Conservation (phyloP, 2,888 invertebrate species). For the Sialis lutaria region DNA sequence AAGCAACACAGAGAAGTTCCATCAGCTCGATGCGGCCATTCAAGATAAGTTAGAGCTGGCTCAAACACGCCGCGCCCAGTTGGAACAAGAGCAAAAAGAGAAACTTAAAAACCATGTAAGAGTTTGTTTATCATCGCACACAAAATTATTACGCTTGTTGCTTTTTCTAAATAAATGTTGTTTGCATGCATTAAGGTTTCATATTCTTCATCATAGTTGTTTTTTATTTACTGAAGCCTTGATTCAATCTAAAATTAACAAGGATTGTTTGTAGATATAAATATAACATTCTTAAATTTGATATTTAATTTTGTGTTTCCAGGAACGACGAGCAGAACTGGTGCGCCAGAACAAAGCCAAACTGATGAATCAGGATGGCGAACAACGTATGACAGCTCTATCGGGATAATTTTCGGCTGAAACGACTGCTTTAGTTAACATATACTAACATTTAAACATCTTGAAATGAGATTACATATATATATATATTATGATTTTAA, state of each 20-base stretch:
- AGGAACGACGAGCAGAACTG: constrained; percentile 83
- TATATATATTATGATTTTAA: background rate
- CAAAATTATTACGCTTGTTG: background rate
- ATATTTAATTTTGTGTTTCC: constrained; percentile 16
- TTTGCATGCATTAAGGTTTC: too few relatives aligned
- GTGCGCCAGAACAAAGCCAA: constrained; percentile 82
- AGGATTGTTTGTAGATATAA: too few relatives aligned
- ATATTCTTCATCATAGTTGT: background rate
- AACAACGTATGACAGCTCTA: constrained; percentile 36
- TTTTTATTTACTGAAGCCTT: background rate
- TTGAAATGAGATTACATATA: background rate
- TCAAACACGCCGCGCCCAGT: constrained; percentile 51
- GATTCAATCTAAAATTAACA: background rate
- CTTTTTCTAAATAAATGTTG: background rate
- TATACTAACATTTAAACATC: background rate
- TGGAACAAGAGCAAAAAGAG: constrained; percentile 62
- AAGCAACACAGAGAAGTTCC: constrained; percentile 46
- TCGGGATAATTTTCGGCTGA: constrained; percentile 31
- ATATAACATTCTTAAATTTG: too few relatives aligned
- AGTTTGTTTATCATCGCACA: constrained; percentile 15
- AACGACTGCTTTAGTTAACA: constrained; percentile 2
- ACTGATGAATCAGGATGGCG: constrained; percentile 36
- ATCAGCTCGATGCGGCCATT: constrained; percentile 49
- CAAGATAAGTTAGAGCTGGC: constrained; percentile 49
- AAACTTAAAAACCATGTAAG: constrained; percentile 62